A percentile compares a stretch with the other conserved stretches of the same genome.
Evolutionary conservation across 1,140 invertebrate genomes (phyloP).

Genomic region (Zaprionus nigranus): DNA sequence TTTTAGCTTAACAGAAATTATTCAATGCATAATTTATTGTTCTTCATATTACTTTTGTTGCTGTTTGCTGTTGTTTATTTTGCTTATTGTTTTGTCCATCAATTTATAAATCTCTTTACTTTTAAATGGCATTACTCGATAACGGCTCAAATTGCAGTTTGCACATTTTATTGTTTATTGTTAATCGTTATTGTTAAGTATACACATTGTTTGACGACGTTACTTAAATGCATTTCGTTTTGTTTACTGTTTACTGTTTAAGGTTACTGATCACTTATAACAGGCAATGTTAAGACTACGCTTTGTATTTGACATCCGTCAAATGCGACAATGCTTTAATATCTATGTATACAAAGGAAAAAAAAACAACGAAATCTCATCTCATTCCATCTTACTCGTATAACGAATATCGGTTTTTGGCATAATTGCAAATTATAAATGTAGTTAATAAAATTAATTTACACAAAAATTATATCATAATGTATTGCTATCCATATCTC

Average conservation of each 20-base stretch:
- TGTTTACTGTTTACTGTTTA: constrained; percentile 53
- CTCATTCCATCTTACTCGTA: constrained; percentile 56
- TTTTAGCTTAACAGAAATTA: constrained; percentile 61
- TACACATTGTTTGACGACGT: constrained; percentile 57
- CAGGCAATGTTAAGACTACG: constrained; percentile 30
- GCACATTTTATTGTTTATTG: constrained; percentile 51
- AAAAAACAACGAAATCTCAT: constrained; percentile 64
- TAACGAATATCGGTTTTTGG: constrained; percentile 56
- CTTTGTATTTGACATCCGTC: constrained; percentile 29
- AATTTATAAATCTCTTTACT: constrained; percentile 5
- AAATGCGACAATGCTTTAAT: constrained; percentile 32
- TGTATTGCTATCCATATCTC: constrained; percentile 37
- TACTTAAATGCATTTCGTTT: constrained; percentile 75
- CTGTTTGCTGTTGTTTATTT: constrained; percentile 49
- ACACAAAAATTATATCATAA: constrained; percentile 56
- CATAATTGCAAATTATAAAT: constrained; percentile 70
- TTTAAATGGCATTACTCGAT: constrained; percentile 35
- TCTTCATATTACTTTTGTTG: constrained; percentile 72
- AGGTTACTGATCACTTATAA: constrained; percentile 44
- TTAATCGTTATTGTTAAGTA: constrained; percentile 24
- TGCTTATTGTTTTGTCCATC: constrained; percentile 40
- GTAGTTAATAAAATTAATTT: constrained; percentile 74
- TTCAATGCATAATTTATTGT: constrained; percentile 75
- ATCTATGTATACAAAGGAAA: constrained; percentile 48
- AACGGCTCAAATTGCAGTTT: constrained; percentile 18